Evolutionary conservation across 2,888 invertebrate genomes (phyloP).

Genomic region (Ichneumoninae sp.): DNA sequence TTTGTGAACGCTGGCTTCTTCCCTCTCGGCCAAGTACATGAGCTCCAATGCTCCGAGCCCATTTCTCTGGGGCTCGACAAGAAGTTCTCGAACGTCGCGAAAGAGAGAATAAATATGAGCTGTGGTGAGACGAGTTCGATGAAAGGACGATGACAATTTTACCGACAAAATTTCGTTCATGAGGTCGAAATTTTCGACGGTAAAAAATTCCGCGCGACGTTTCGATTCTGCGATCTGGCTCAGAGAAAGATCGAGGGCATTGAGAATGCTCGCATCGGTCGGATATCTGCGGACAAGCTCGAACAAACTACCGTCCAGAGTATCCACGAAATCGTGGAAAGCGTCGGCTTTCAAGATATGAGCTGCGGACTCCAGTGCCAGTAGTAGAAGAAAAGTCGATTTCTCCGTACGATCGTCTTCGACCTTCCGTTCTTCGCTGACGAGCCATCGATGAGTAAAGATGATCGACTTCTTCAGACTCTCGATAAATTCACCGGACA

Average conservation of each 20-base stretch:
- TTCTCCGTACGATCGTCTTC: constrained; percentile 62
- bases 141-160: constrained; percentile 77
- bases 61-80: constrained; percentile 80
- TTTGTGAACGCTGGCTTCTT: constrained; percentile 90
- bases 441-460: constrained; percentile 71
- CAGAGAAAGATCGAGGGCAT: constrained; percentile 76
- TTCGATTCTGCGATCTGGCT: constrained; percentile 73
- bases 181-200: constrained; percentile 72
- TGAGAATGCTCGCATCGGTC: constrained; percentile 74
- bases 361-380: constrained; percentile 87
- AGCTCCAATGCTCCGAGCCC: constrained; percentile 74
- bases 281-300: constrained; percentile 72
- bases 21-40: constrained; percentile 88
- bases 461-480: constrained; percentile 71
- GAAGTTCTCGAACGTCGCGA: constrained; percentile 86
- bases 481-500: constrained; percentile 70
- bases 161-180: constrained; percentile 71
- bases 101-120: constrained; percentile 91
- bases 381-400: constrained; percentile 84
- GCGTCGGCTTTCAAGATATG: constrained; percentile 86
- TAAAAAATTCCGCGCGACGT: constrained; percentile 71
- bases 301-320: constrained; percentile 70
- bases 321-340: constrained; percentile 83
- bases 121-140: constrained; percentile 88
- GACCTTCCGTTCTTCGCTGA: constrained; percentile 33